A percentile compares a stretch with the other conserved stretches of the same genome.
These are phyloP conservation scores for Drosophila fungiperda DNA, from an alignment of 2,888 invertebrate genomes.

Conservation along the genomic window DNA sequence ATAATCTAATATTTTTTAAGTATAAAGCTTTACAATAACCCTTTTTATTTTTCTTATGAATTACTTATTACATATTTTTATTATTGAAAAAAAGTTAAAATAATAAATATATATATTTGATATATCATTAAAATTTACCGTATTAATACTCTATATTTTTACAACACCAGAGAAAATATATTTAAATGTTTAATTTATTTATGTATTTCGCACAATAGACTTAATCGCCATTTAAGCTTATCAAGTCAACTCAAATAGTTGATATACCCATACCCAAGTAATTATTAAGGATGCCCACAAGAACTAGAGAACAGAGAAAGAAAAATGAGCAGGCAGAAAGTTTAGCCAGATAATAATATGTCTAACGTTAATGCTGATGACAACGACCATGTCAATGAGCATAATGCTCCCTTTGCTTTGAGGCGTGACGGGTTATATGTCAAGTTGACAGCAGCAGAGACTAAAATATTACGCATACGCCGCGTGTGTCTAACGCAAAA, in stretches of 20 bases:
- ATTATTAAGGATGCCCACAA: constrained; percentile 34
- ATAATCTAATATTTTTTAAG: background rate
- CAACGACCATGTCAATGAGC: constrained; percentile 36
- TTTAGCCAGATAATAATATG: constrained; percentile 57
- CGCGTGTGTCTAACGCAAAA: constrained; percentile 41
- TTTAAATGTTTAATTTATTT: background rate
- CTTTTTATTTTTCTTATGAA: background rate
- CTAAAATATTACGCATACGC: constrained; percentile 61
- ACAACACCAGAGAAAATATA: background rate
- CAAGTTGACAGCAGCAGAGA: constrained; percentile 31
- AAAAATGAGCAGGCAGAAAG: constrained; percentile 25
- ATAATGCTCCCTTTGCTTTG: constrained; percentile 30
- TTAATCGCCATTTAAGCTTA: background rate
- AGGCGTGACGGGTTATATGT: constrained; percentile 45
- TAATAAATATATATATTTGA: background rate
- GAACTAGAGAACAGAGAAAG: constrained; percentile 7
- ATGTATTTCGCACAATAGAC: background rate
- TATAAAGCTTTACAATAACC: background rate
- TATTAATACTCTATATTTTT: background rate
- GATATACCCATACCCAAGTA: background rate
- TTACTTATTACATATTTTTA: too few relatives aligned
- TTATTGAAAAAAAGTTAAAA: background rate
- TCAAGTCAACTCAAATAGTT: background rate
- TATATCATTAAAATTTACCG: background rate
- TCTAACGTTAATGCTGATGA: constrained; percentile 72